phyloP scores from a whole-genome alignment of 1,140 invertebrate species.

The Apis cerana region DNA sequence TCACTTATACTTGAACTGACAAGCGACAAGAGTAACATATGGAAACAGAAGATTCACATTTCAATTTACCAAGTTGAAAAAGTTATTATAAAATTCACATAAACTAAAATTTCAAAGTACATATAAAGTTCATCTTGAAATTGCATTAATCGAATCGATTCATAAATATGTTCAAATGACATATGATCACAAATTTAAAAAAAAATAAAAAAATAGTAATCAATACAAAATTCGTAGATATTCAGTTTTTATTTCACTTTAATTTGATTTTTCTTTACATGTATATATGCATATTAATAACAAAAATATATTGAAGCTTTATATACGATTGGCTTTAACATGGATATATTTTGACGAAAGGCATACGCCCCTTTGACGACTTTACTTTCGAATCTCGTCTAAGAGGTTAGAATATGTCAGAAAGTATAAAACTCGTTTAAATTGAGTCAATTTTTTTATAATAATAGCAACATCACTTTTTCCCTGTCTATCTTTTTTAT shows the following conservation, averaged over 20 bases:
- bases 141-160: neutral
- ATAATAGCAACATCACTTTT: neutral
- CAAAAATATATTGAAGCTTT: neutral
- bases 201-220: neutral
- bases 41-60: constrained; percentile 9
- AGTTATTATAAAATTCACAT: neutral
- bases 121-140: neutral
- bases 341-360: constrained; percentile 37
- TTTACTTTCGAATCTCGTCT: constrained; percentile 62
- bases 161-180: neutral
- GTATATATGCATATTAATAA: neutral
- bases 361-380: constrained; percentile 37
- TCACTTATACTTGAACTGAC: neutral
- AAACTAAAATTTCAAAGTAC: neutral
- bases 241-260: neutral
- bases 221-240: neutral
- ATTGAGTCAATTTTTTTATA: constrained; percentile 19
- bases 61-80: too few relatives aligned
- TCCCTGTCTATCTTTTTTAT: neutral
- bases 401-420: constrained; percentile 50
- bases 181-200: neutral
- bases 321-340: constrained; percentile 11
- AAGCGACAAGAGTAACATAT: constrained; percentile 1
- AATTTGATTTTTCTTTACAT: neutral
- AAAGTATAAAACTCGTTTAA: constrained; percentile 46